Evolutionary conservation across 2,113 vertebrate species (phyloP), one percentile per base, ranked within the genome.

Genomic region (Lagopus muta): DNA sequence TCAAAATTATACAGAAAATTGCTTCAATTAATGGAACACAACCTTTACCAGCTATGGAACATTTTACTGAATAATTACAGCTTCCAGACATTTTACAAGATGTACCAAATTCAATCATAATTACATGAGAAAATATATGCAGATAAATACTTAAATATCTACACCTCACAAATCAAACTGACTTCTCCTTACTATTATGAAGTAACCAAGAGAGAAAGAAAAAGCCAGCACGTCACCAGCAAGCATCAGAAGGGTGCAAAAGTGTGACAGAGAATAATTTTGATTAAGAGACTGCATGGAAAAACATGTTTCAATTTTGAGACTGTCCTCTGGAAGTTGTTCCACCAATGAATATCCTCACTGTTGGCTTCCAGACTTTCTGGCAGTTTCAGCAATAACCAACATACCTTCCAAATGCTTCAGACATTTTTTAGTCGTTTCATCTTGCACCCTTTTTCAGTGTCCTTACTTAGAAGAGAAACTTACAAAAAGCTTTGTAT

Each of bases 11-110:
- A 36, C 1, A 30, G 4, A 20, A 62, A 87, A 81, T 48, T 18
- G 18, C 81, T 61, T 58, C 45, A 90, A 94, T 90, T 85, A 95
- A 95, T n/a, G 86, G 70, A 83, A 85, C 19, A 45, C 57, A 32
- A 92, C 38, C 84, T 86, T 94, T 85, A 88, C 89, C 4, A 2
- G 47, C 78, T 85, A 80, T 17, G 52, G 60, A 89, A 85, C 34
- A 25, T 92, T 97, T 95, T 95, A 97, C 95, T 95, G 82, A 92
- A 17, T 50, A 92, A 94, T 93, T 84, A 84, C 67, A 92, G 50
- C 77, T 86, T 88, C 36, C 73, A 95, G 62, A 54, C 38, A 36
- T 73, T 36, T 93, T 87, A 94, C 90, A 95, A 36, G 78, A 87
- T 36, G 62, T 60, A 88, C 69, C 4, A 2, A 83, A 77, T 80